Conservation (phyloP, 2,113 vertebrate species). For the Chelonoidis abingdonii region DNA sequence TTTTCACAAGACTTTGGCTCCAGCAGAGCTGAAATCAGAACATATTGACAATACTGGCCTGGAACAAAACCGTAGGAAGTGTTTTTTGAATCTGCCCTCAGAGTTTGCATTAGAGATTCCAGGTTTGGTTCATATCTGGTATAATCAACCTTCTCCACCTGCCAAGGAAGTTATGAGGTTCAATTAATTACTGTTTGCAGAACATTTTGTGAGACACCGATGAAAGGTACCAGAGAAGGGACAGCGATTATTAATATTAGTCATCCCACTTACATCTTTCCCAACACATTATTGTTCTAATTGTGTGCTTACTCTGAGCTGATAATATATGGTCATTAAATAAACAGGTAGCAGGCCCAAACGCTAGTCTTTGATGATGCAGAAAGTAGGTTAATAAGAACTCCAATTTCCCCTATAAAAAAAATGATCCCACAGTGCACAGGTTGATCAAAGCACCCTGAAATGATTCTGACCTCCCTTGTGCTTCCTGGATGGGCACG, state of each 20-base stretch:
- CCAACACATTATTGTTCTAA: conserved; percentile 48
- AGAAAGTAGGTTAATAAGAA: conserved; percentile 34
- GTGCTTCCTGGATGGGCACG: rapidly evolving
- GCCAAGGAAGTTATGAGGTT: conserved; percentile 37
- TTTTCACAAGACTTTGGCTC: background rate
- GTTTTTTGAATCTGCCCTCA: background rate
- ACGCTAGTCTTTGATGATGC: conserved; percentile 59
- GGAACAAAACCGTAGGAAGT: background rate
- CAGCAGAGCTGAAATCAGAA: conserved; percentile 22
- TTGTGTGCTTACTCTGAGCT: conserved; percentile 53
- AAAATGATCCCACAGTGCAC: conserved; percentile 36
- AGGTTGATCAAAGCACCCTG: background rate
- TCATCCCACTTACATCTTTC: conserved; percentile 62
- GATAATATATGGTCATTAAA: conserved; percentile 39
- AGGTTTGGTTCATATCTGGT: conserved; percentile 27
- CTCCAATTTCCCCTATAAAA: conserved; percentile 55
- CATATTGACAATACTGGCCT: background rate
- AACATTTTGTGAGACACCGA: conserved; percentile 28
- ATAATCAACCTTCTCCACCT: conserved; percentile 54
- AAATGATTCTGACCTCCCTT: background rate
- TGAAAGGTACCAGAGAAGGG: conserved; percentile 49
- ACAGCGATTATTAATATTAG: conserved; percentile 54
- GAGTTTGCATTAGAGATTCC: conserved; percentile 43
- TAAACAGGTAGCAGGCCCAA: conserved; percentile 40
- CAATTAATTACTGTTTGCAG: conserved; percentile 70